Evolutionary conservation across 2,113 vertebrate species (phyloP).

Genomic region (Pluvialis apricaria): DNA sequence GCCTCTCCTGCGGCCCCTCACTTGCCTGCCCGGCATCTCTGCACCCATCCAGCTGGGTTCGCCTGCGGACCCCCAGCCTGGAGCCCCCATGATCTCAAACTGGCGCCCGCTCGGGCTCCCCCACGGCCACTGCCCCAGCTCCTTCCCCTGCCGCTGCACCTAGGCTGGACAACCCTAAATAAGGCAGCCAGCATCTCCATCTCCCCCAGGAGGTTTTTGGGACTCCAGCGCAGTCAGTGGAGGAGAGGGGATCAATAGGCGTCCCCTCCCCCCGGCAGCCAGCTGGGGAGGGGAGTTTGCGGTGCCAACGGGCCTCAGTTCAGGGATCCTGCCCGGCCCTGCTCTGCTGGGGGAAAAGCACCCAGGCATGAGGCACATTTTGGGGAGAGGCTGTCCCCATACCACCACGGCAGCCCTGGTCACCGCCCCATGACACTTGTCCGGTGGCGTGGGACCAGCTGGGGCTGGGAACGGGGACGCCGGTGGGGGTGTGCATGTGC

Average conservation of each 20-base stretch:
- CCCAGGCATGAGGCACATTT: background rate
- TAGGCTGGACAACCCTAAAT: background rate
- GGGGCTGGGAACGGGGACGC: background rate
- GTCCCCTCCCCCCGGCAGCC: background rate
- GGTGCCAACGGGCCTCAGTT: fast-evolving
- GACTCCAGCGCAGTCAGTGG: background rate
- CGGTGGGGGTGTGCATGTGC: fast-evolving
- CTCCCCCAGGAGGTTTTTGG: background rate
- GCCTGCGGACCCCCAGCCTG: background rate
- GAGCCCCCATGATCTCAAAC: background rate
- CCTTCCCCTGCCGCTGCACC: background rate
- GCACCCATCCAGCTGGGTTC: background rate
- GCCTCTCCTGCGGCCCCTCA: background rate
- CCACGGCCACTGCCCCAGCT: background rate
- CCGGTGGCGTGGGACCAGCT: background rate
- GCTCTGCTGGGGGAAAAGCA: background rate
- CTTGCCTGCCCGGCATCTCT: background rate
- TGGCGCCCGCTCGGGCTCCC: background rate
- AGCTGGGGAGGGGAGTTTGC: background rate
- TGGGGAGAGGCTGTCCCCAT: background rate
- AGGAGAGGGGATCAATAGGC: background rate
- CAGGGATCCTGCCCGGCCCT: background rate
- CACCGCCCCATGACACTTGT: fast-evolving
- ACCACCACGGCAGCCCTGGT: background rate
- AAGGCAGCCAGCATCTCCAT: background rate